A percentile compares a stretch with the other conserved stretches of the same genome.
Evolutionary conservation across 2,113 vertebrate genomes (phyloP).

Genomic region (Ochotona princeps): DNA sequence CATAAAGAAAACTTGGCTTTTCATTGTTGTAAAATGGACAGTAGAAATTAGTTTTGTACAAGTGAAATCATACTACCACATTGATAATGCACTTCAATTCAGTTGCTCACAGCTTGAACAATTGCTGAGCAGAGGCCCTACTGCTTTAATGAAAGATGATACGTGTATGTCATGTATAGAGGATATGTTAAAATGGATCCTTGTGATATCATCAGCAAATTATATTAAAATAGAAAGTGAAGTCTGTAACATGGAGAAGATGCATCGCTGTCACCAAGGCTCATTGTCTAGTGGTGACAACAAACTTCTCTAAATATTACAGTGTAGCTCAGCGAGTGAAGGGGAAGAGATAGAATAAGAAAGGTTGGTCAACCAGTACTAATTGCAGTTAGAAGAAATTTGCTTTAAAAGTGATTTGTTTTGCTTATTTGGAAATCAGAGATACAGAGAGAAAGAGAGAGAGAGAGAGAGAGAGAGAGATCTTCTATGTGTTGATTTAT

Average conservation of each 20-base stretch:
- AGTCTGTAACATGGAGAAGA: neutral
- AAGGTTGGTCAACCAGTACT: too few relatives aligned
- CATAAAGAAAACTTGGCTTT: neutral
- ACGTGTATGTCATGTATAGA: neutral
- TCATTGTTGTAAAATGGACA: neutral
- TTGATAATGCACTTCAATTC: neutral
- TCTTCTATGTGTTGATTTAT: too few relatives aligned
- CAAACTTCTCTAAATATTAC: neutral
- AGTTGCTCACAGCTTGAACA: neutral
- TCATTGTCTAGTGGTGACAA: neutral
- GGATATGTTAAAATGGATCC: too few relatives aligned
- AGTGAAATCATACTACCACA: neutral
- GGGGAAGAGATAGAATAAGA: too few relatives aligned
- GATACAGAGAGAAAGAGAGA: too few relatives aligned
- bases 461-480: too few relatives aligned
- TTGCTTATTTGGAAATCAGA: too few relatives aligned
- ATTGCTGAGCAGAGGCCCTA: neutral
- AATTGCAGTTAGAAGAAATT: too few relatives aligned
- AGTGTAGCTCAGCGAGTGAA: too few relatives aligned
- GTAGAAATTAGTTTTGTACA: neutral
- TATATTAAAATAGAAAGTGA: neutral
- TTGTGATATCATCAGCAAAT: neutral
- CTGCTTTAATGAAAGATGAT: neutral
- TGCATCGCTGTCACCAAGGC: neutral
- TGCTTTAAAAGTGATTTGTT: too few relatives aligned